Conservation (phyloP, 2,888 invertebrate species). For the Erebia ligea region DNA sequence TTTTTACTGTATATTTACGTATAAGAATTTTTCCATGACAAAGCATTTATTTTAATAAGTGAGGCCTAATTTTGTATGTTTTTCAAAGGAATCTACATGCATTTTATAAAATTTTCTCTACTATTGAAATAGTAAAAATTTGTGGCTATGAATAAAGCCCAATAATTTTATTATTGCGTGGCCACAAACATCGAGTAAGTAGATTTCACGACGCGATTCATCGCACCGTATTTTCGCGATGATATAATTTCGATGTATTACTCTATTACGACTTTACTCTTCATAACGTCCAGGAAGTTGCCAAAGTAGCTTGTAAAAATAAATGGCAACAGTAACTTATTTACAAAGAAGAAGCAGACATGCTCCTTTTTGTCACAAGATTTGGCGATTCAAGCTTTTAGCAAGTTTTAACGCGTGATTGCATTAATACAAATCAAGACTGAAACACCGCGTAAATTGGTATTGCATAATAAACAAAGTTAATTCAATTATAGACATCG, state of each 20-base stretch:
- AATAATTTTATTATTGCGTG: constrained; percentile 62
- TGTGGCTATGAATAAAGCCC: constrained; percentile 45
- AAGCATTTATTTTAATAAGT: constrained; percentile 74
- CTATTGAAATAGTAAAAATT: constrained; percentile 37
- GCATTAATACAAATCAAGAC: background rate
- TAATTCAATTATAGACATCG: too few species aligned
- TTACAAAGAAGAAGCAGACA: constrained; percentile 1
- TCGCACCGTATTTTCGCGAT: too few species aligned
- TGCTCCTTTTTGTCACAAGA: background rate
- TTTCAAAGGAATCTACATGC: constrained; percentile 43
- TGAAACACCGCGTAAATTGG: too few species aligned
- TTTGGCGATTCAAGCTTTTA: background rate
- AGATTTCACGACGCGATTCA: too few species aligned
- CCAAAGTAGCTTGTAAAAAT: constrained; percentile 76
- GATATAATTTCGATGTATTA: too few species aligned
- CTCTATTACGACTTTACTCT: constrained; percentile 49
- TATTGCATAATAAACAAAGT: too few species aligned
- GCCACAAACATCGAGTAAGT: too few species aligned
- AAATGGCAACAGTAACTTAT: constrained; percentile 1
- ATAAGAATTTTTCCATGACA: constrained; percentile 72
- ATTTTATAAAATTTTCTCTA: constrained; percentile 19
- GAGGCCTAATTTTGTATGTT: constrained; percentile 75
- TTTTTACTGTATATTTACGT: constrained; percentile 57
- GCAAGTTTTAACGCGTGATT: background rate
- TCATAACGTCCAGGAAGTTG: constrained; percentile 78